Evolutionary conservation across 37 sponge, comb jelly and placozoan genomes (phyloP).

Genomic region (Crambe crambe): DNA sequence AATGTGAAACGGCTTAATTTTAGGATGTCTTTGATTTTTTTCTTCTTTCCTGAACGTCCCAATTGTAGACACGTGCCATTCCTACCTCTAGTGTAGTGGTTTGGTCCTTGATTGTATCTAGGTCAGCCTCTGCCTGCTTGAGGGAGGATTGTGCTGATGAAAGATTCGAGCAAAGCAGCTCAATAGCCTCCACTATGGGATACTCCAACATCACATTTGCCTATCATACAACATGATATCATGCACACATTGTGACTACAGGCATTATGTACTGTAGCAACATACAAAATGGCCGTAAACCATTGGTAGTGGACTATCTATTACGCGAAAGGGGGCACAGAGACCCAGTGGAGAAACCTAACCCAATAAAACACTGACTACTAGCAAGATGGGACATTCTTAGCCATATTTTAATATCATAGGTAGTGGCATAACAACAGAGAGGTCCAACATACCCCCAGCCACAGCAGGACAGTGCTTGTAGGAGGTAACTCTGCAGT

Average conservation of each 20-base stretch:
- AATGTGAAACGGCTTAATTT: background rate
- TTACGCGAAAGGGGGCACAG: too few relatives aligned
- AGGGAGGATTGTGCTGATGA: slow-evolving; percentile 62
- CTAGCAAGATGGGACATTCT: too few relatives aligned
- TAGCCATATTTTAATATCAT: too few relatives aligned
- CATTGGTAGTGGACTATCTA: too few relatives aligned
- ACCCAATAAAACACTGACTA: too few relatives aligned
- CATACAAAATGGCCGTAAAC: too few relatives aligned
- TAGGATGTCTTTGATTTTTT: slow-evolving; percentile 13
- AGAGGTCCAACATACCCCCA: too few relatives aligned
- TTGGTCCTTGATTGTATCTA: slow-evolving; percentile 86
- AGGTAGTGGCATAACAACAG: too few relatives aligned
- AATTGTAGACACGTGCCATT: slow-evolving; percentile 97
- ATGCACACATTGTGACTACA: too few relatives aligned
- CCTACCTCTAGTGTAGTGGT: slow-evolving; percentile 94
- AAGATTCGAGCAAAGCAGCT: slow-evolving; percentile 77
- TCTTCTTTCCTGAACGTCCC: slow-evolving; percentile 91
- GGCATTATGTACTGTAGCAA: background rate
- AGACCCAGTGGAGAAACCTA: too few relatives aligned
- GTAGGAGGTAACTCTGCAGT: slow-evolving; percentile 83
- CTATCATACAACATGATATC: slow-evolving; percentile 19
- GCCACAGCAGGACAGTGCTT: slow-evolving; percentile 85
- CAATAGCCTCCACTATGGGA: slow-evolving; percentile 80
- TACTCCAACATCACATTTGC: slow-evolving; percentile 98
- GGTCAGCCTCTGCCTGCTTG: slow-evolving; percentile 64